phyloP scores from a whole-genome alignment of 2,888 invertebrate species.

The Pheosia gnoma region DNA sequence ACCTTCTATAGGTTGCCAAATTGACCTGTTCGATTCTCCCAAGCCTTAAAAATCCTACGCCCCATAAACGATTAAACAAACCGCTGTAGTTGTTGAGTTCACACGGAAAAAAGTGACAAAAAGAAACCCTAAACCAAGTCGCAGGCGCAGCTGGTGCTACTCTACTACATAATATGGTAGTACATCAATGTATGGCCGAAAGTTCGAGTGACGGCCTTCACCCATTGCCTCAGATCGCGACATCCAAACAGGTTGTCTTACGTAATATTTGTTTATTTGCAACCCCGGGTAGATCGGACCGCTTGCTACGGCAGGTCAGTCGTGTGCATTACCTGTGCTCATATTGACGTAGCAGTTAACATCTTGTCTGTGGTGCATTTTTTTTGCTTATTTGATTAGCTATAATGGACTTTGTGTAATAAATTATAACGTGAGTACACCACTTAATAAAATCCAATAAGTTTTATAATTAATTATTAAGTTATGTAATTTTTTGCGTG shows the following conservation, averaged over 20 bases:
- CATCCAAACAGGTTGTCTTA: constrained; percentile 50
- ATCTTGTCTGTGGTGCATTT: background rate
- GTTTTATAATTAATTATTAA: too few species aligned
- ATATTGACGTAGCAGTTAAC: background rate
- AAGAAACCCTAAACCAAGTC: too few species aligned
- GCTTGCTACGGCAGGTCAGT: background rate
- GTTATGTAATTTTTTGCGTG: too few species aligned
- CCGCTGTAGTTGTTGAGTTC: too few species aligned
- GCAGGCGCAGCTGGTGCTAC: too few species aligned
- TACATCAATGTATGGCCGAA: constrained; percentile 40
- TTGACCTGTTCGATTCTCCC: background rate
- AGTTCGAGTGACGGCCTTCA: constrained; percentile 72
- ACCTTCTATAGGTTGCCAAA: background rate
- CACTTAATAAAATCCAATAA: background rate
- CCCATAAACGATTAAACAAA: too few species aligned
- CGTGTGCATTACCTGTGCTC: background rate
- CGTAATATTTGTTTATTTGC: constrained; percentile 67
- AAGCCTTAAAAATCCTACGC: too few species aligned
- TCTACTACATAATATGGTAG: background rate
- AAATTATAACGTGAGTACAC: background rate
- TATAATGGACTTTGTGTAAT: background rate
- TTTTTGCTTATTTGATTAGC: background rate
- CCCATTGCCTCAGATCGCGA: constrained; percentile 60
- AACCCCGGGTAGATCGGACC: constrained; percentile 19
- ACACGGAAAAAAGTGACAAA: too few species aligned